Evolutionary conservation across 2,113 vertebrate genomes (phyloP).

Genomic region (Oryzias woworae): DNA sequence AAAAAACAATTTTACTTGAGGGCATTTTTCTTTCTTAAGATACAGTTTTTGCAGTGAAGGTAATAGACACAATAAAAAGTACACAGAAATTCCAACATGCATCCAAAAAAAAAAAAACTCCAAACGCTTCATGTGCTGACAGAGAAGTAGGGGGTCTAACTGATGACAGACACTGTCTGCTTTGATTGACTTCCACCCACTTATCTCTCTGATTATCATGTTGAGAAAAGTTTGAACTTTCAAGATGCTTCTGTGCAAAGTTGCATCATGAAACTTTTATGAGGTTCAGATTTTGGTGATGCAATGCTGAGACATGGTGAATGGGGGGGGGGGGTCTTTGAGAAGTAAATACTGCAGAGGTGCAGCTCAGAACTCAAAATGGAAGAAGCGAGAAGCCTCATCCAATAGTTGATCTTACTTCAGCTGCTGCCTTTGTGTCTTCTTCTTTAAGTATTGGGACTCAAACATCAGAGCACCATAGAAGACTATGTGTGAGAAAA

Average conservation of each 20-base stretch:
- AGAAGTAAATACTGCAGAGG: neutral
- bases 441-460: too few species aligned
- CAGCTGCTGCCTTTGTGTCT: too few species aligned
- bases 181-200: slow-evolving; percentile 11
- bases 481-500: too few species aligned
- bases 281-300: slow-evolving; percentile 45
- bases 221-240: slow-evolving; percentile 6
- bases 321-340: neutral
- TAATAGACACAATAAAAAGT: too few species aligned
- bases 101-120: too few species aligned
- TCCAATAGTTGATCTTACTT: neutral
- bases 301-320: slow-evolving; percentile 33
- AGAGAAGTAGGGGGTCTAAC: neutral
- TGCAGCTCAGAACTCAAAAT: too few species aligned
- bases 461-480: too few species aligned
- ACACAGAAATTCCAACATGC: too few species aligned
- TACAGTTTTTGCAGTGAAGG: too few species aligned
- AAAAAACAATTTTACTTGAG: too few species aligned
- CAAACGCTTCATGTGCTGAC: too few species aligned
- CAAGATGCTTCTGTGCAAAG: slow-evolving; percentile 10
- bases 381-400: neutral
- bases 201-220: slow-evolving; percentile 19
- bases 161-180: slow-evolving; percentile 3
- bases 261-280: slow-evolving; percentile 48
- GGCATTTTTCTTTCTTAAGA: too few species aligned